Percentiles rank a stretch among this genome's conserved stretches.
These are phyloP conservation scores for Hymenopus coronatus DNA, from an alignment of 2,888 invertebrate genomes.

Conservation along the genomic window DNA sequence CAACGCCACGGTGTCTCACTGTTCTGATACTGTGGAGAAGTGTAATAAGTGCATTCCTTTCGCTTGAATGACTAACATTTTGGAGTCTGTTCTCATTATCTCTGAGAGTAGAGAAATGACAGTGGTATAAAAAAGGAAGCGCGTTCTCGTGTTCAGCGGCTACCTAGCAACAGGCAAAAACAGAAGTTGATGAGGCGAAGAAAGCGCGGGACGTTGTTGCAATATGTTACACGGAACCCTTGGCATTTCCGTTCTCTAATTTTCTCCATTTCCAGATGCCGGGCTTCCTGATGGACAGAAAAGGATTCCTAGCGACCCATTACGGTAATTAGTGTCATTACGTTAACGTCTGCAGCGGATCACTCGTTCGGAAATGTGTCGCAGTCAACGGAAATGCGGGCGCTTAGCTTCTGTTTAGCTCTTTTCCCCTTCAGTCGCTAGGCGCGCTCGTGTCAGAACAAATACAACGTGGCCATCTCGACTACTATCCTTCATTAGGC, in stretches of 20 bases:
- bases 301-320: not conserved
- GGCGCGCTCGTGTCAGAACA: too few relatives aligned
- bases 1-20: too few relatives aligned
- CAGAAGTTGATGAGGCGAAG: not conserved
- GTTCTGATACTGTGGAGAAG: too few relatives aligned
- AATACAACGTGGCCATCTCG: too few relatives aligned
- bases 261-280: not conserved
- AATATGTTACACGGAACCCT: not conserved
- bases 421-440: too few relatives aligned
- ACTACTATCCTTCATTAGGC: too few relatives aligned
- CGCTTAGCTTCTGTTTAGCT: too few relatives aligned
- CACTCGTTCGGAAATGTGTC: not conserved
- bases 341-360: not conserved
- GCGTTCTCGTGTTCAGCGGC: not conserved
- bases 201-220: not conserved
- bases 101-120: not conserved
- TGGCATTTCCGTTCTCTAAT: not conserved
- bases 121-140: not conserved
- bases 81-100: not conserved
- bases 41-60: not conserved
- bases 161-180: not conserved
- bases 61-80: not conserved
- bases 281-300: not conserved
- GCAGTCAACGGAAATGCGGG: not conserved
- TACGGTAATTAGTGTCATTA: not conserved